These are phyloP conservation scores for Zoanthus sansibaricus DNA, from an alignment of 92 coral and sea anemone species.

Conservation along the genomic window DNA sequence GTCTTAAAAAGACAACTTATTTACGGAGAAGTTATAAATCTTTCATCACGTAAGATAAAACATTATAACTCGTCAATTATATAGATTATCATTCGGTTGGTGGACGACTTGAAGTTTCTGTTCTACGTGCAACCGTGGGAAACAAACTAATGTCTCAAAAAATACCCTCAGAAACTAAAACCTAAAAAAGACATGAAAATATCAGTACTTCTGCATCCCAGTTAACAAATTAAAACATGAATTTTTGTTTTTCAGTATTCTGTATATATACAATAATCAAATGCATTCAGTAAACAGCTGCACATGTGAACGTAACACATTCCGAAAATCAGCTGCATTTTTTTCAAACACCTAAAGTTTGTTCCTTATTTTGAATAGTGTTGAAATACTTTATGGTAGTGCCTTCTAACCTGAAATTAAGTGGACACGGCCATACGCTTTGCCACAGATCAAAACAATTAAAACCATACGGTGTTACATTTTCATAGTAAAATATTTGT, in stretches of 20 bases:
- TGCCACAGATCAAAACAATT: too few species aligned
- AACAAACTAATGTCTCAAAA: background rate
- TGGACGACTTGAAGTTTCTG: background rate
- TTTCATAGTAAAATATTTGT: too few species aligned
- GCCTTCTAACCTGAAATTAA: background rate
- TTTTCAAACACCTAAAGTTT: conserved; percentile 4
- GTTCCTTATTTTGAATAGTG: conserved; percentile 1
- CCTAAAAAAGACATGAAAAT: background rate
- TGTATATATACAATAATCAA: background rate
- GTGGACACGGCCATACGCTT: too few species aligned
- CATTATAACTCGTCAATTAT: background rate
- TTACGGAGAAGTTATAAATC: conserved; percentile 21
- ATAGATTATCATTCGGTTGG: background rate
- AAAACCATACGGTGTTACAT: too few species aligned
- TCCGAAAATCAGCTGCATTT: background rate
- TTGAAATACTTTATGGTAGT: background rate
- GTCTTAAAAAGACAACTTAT: conserved; percentile 9
- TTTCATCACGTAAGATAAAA: conserved; percentile 21
- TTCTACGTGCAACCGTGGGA: conserved; percentile 6
- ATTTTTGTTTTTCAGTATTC: background rate
- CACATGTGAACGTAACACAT: background rate
- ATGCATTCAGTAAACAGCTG: background rate
- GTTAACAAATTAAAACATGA: background rate
- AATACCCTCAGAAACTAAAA: background rate
- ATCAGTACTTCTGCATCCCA: background rate